Evolutionary conservation across 2,888 invertebrate species (phyloP).

Genomic region (Sphinx pinastri): DNA sequence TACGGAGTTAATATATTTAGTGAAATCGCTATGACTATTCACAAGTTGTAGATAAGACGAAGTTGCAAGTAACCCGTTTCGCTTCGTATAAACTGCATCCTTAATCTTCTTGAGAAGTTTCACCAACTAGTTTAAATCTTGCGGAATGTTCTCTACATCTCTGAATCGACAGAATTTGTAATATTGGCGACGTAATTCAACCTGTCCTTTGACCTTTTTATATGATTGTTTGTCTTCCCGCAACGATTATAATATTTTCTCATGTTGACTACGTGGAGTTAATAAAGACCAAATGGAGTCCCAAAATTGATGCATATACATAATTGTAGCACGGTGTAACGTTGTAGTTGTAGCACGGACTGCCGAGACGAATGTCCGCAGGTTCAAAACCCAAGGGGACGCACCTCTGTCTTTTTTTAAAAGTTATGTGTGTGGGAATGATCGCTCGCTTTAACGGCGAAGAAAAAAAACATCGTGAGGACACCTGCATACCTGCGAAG

Average conservation of each 20-base stretch:
- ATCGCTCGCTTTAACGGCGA: too few relatives aligned
- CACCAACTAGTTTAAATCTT: constrained; percentile 12
- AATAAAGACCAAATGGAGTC: too few relatives aligned
- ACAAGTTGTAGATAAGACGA: background rate
- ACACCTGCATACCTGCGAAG: too few relatives aligned
- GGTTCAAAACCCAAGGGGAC: too few relatives aligned
- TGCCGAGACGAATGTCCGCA: too few relatives aligned
- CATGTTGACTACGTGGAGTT: too few relatives aligned
- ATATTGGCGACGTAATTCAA: constrained; percentile 1
- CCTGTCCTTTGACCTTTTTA: constrained; percentile 4
- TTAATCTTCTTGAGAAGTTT: constrained; percentile 12
- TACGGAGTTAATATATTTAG: background rate
- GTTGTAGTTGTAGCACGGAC: too few relatives aligned
- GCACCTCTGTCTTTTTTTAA: too few relatives aligned
- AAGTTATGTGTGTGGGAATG: too few relatives aligned
- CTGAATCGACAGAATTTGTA: constrained; percentile 16
- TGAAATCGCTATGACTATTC: constrained; percentile 1
- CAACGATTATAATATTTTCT: background rate
- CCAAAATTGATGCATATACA: too few relatives aligned
- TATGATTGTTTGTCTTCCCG: background rate
- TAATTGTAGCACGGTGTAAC: too few relatives aligned
- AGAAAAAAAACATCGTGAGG: too few relatives aligned
- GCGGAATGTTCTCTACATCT: background rate
- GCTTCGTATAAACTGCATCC: constrained; percentile 13
- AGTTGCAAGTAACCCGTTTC: background rate